Evolutionary conservation across 2,113 vertebrate species (phyloP).

Genomic region (Andinoacara biseriatus): DNA sequence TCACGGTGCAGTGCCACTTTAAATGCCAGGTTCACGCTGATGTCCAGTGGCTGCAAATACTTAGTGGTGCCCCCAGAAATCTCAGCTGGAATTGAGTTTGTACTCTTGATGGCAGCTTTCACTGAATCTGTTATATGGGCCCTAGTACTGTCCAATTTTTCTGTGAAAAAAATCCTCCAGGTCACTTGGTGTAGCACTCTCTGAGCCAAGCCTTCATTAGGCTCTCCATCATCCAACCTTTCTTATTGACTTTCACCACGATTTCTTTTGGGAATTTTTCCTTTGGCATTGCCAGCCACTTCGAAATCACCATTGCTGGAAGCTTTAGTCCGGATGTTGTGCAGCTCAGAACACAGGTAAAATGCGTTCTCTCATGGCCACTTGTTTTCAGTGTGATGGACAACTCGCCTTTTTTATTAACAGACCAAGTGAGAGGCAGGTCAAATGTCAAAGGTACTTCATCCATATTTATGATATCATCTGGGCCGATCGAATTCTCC

Average conservation of each 20-base stretch:
- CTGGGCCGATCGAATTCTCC: too few relatives aligned
- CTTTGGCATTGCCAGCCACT: constrained; percentile 30
- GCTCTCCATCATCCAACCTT: constrained; percentile 8
- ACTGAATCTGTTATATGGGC: constrained; percentile 24
- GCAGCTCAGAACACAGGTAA: neutral
- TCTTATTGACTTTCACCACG: neutral
- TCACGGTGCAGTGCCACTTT: neutral
- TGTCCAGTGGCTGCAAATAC: constrained; percentile 31
- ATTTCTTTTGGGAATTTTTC: neutral
- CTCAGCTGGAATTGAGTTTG: constrained; percentile 32
- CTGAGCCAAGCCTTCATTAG: too few relatives aligned
- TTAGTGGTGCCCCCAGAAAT: constrained; percentile 14
- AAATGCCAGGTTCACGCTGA: constrained; percentile 38
- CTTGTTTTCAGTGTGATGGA: constrained; percentile 43
- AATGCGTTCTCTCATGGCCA: neutral
- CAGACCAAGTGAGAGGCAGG: constrained; percentile 25
- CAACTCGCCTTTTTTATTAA: constrained; percentile 19
- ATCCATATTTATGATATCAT: constrained; percentile 36
- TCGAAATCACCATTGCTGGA: too few relatives aligned
- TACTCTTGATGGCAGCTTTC: constrained; percentile 36
- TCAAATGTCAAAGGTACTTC: constrained; percentile 38
- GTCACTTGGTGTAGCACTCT: too few relatives aligned
- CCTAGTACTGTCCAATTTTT: neutral
- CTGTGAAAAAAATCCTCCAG: too few relatives aligned
- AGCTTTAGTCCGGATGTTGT: neutral